phyloP scores from a whole-genome alignment of 2,888 invertebrate species.

The Arrhopalites spinosus region DNA sequence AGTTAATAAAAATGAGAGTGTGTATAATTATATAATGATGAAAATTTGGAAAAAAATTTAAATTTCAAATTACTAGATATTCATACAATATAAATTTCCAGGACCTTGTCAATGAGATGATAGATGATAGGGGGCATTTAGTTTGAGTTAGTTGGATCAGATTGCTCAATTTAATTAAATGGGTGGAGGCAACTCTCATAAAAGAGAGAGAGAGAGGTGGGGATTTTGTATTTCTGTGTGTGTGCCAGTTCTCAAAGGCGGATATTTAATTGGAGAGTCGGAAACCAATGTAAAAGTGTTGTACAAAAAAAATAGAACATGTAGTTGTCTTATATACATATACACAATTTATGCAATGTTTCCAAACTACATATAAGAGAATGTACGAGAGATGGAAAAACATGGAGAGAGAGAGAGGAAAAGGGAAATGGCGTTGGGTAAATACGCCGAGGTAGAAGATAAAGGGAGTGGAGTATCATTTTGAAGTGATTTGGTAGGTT shows the following conservation, averaged over 20 bases:
- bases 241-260: not conserved
- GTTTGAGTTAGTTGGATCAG: not conserved
- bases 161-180: constrained; percentile 5
- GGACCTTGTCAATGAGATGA: too few relatives aligned
- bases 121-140: too few relatives aligned
- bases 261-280: constrained; percentile 17
- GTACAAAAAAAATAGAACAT: constrained; percentile 6
- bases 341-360: too few relatives aligned
- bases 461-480: constrained; percentile 31
- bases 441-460: constrained; percentile 13
- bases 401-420: constrained; percentile 1
- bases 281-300: constrained; percentile 23
- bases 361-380: too few relatives aligned
- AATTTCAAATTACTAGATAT: not conserved
- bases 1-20: too few relatives aligned
- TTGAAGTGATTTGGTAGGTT: constrained; percentile 36
- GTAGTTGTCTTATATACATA: not conserved
- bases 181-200: too few relatives aligned
- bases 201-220: not conserved
- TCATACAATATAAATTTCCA: not conserved
- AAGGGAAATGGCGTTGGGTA: constrained; percentile 28
- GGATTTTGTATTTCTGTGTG: not conserved
- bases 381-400: not conserved
- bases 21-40: not conserved
- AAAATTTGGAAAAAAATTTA: not conserved